Evolutionary conservation across 2,113 vertebrate species (phyloP), one percentile per base, ranked within the genome.

Genomic region (Formicarius rufipectus): DNA sequence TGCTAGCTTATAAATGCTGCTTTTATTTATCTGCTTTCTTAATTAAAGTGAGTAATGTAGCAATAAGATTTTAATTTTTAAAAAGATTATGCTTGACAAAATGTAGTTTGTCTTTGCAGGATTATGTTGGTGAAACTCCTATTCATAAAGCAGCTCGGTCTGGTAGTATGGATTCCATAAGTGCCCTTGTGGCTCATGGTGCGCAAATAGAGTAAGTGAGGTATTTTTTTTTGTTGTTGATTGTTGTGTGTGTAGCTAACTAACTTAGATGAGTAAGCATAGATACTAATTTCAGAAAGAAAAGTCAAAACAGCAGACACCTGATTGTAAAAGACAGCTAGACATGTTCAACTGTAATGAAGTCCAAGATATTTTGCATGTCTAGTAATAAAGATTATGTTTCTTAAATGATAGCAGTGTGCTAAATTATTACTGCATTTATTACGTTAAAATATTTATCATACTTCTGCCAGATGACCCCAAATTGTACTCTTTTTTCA

Each of bases 131-230:
- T 77, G 99, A 99, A 98, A 98, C 99, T 94, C 98, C 99, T 84
- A 97, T 99, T 97, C 99, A 99, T 97, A 99, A 99, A 98, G 99
- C 99, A 37, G 99, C 99, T 96, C 98, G 99, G 20, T 99, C 99
- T 91, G 99, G 99, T 97, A 99, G 99, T 98, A 97, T 99, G 98
- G 99, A 99, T 96, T 99, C 99, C 97, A 94, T 99, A 97, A 98
- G 98, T 96, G 98, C 98, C 69, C 99, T 99, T 97, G 97, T 99
- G 97, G 98, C 99, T 90, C 98, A 98, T 84, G 99, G 99, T 88
- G 99, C 99, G 89, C 98, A 98, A 96, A 97, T 99, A 84, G 98
- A 99, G 99, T 99, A 98, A 99, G 99, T 99, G 92, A 91, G 97
- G 95, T 85, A 71, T 95, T 96, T 96, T 94, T 96, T 89, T 94